Conservation (phyloP, 2,888 invertebrate species). For the Melangyna quadrimaculata region DNA sequence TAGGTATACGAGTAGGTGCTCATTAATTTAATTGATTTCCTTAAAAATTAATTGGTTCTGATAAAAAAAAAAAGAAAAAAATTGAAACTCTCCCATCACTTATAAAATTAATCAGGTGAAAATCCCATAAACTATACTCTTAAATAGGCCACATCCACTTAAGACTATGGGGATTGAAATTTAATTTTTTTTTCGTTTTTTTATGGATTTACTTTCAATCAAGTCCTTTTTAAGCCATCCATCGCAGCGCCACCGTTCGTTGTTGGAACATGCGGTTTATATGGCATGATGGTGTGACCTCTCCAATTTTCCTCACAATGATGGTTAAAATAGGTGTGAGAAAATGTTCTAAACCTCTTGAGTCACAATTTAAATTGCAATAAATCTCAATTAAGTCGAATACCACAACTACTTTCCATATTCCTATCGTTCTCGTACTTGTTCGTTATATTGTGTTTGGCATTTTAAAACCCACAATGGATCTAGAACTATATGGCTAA, state of each 20-base stretch:
- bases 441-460: conserved; percentile 12
- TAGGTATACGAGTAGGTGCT: no score
- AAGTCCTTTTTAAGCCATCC: not conserved
- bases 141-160: conserved; percentile 31
- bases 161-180: conserved; percentile 41
- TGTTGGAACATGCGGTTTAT: not conserved
- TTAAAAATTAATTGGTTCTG: not conserved
- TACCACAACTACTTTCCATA: conserved; percentile 59
- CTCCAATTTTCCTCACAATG: not conserved
- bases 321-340: conserved; percentile 1
- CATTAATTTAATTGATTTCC: not conserved
- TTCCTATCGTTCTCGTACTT: conserved; percentile 24
- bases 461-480: not conserved
- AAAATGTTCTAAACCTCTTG: conserved; percentile 48
- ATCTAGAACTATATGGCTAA: not conserved
- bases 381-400: conserved; percentile 69
- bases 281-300: not conserved
- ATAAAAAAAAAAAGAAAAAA: not conserved
- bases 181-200: conserved; percentile 26
- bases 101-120: conserved; percentile 61
- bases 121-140: conserved; percentile 54
- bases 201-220: conserved; percentile 66
- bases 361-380: conserved; percentile 70
- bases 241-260: not conserved
- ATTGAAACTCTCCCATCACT: not conserved